Base-by-base conservation (phyloP, 2,888 invertebrate genomes). In the Pyralis farinalis region DNA sequence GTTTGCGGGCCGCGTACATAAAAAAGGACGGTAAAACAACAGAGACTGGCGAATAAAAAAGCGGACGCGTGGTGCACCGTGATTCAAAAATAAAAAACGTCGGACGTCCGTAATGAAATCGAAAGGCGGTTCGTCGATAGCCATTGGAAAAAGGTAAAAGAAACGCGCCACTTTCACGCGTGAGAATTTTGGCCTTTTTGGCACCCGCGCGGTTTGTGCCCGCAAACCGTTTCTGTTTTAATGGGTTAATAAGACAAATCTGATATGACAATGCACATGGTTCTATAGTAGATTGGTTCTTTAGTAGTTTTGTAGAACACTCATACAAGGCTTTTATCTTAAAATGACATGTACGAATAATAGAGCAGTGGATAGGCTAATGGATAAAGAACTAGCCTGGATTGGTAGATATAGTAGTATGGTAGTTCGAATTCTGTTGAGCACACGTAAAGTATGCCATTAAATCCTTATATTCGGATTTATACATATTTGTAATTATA, bases 121-220 rank as follows among this genome's bases (percentile, higher is more conserved):
- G 88, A 88, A 88, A 88, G 88, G 88, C 74, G 84, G 85, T 85
- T 84, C 84, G 86, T 87, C 87, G 87, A 88, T 88, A 76, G 77
- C 85, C 76, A 77, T 71, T 78, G 83, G 82, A 79, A 87, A 88
- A 88, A 86, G 65, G 81, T 82, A 86, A 87, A 87, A 86, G 84
- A 81, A 80, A 50, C 32, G 47, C 59, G 58, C 59, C 85, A 88
- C 88, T 88, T 88, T 88, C 87, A 75, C 87, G 86, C 82, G 86
- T 81, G 84, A 83, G 86, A 78, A 79, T 85, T 84, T 82, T 73
- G 78, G 73, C 71, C 73, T 81, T 86, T 85, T 83, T 77, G 71
- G 72, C 67, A 61, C 62, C 53, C 47, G 40, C 51, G 66, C 63
- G 65, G 66, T 49, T 57, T 16, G 49, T 51, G 53, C 44, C 39